Base-by-base conservation (phyloP, 2,797 vertebrate genomes). In the Xenentodon cancila region DNA sequence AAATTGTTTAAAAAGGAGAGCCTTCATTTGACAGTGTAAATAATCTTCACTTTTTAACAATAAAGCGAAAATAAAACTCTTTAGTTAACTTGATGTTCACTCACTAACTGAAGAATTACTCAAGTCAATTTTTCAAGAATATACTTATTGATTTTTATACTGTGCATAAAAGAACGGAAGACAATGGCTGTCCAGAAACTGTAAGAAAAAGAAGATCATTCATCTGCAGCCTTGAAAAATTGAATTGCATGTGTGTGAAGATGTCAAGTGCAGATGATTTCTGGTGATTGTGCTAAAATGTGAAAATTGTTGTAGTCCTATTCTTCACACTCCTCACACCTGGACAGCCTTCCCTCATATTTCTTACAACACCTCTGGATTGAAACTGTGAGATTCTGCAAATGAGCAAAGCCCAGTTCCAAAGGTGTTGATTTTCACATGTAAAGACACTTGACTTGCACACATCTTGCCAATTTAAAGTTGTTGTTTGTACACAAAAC, bases 391-490 rank as follows among this genome's bases (percentile, higher is more conserved):
- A 30, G 37, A 25, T 46, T 58, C 51, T 59, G 58, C 49, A 46
- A 59, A 46, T 16, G 25, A 67, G 56, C 48, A 52, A 40, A 55
- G 61, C 56, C 40, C 46, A 59, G 34, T 61, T 47, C 63, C 30
- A 70, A 63, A 73, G 37, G 58, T 66, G 61, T 44, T 63, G 43
- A 52, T 69, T 72, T 81, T 70, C 51, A 42, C 21, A 71, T 55
- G 2, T 59, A 42, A 56, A 57, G 22, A 47, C 42, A 53, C 18
- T n/a, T 42, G 64, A 44, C 25, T 59, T 67, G 57, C 47, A 43
- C 37, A 48, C 18, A 55, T 47, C n/a, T 6, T 43, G 20, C 56
- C 45, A 48, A 30, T 54, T 54, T 30, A 59, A 60, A n/a, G 51
- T 60, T 57, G 51, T 60, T 57, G 42, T 61, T 79, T 37, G 58